Percentiles rank a stretch among this genome's conserved stretches.
These are phyloP conservation scores for Microcebus lehilahytsara DNA, from an alignment of 2,113 vertebrate species.

Conservation along the genomic window DNA sequence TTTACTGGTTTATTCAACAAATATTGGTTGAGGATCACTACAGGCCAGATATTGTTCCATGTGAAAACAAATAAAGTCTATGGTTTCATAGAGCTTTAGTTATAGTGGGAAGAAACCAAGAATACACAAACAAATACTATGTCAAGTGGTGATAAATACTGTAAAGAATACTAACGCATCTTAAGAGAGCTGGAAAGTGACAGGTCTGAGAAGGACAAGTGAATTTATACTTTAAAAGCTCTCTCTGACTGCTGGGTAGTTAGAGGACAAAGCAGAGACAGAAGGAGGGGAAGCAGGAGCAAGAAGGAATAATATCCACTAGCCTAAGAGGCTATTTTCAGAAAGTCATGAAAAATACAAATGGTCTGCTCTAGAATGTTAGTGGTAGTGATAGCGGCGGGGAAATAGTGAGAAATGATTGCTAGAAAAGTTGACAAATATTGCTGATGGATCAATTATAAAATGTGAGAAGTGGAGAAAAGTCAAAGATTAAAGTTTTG, in stretches of 20 bases:
- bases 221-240: neutral
- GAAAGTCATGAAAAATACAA: neutral
- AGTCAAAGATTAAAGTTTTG: neutral
- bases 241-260: neutral
- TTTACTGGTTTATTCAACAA: neutral
- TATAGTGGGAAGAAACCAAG: neutral
- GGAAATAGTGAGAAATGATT: neutral
- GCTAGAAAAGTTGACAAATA: neutral
- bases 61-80: neutral
- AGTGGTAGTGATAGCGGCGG: neutral
- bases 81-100: neutral
- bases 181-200: neutral
- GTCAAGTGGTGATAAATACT: neutral
- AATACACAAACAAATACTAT: neutral
- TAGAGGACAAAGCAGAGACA: neutral
- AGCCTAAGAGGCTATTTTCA: neutral
- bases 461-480: neutral
- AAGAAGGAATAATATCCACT: neutral
- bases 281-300: neutral
- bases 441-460: neutral
- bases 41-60: neutral
- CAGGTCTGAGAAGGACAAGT: neutral
- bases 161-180: neutral
- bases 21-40: neutral
- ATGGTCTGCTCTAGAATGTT: neutral